phyloP scores from a whole-genome alignment of 2,888 invertebrate species.

The Habroteleia sp. region DNA sequence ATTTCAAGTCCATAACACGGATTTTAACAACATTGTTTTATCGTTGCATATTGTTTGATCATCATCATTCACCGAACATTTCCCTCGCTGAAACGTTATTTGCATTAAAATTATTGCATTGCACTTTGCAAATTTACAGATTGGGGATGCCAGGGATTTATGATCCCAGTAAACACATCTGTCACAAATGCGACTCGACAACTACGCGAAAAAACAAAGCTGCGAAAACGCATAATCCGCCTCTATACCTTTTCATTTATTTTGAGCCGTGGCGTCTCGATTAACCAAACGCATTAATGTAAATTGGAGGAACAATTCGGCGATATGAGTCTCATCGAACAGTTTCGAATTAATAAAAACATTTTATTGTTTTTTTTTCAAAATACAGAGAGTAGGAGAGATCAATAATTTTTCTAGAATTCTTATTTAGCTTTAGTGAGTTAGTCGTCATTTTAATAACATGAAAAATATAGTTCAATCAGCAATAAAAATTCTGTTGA shows the following conservation, averaged over 20 bases:
- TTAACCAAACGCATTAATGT: constrained; percentile 53
- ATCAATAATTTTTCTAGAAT: no score
- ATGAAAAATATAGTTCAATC: no score
- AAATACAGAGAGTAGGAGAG: no score
- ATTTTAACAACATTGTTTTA: constrained; percentile 36
- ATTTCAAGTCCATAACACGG: constrained; percentile 19
- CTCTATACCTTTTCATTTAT: constrained; percentile 47
- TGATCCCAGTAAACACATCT: constrained; percentile 36
- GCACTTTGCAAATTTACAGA: constrained; percentile 37
- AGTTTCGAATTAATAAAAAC: background rate
- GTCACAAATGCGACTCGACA: constrained; percentile 42
- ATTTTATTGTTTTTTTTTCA: no score
- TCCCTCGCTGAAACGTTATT: constrained; percentile 31
- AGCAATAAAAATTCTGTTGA: no score
- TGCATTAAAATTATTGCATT: constrained; percentile 44
- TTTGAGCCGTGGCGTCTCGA: constrained; percentile 33
- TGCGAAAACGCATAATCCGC: constrained; percentile 41
- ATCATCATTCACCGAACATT: constrained; percentile 30
- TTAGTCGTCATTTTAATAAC: no score
- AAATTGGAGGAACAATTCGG: constrained; percentile 50
- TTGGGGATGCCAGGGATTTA: constrained; percentile 24
- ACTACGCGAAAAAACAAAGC: constrained; percentile 47
- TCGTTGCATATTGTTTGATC: constrained; percentile 36
- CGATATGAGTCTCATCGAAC: constrained; percentile 16
- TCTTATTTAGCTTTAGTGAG: background rate